Evolutionary conservation across 2,113 vertebrate species (phyloP).

Genomic region (Pongo abelii): DNA sequence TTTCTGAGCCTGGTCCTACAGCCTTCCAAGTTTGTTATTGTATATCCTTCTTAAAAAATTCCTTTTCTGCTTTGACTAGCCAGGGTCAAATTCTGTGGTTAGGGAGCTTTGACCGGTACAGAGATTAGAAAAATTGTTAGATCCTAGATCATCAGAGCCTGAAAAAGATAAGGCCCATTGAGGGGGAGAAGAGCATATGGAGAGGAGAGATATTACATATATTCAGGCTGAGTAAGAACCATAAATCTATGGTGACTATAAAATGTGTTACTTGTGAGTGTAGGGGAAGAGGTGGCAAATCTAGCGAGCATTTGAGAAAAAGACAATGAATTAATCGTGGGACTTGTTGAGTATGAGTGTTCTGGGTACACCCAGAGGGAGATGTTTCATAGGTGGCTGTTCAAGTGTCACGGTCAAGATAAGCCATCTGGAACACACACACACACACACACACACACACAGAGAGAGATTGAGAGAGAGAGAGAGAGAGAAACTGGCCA

Average conservation of each 20-base stretch:
- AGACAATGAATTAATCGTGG: not conserved
- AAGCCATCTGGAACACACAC: not conserved
- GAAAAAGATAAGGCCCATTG: not conserved
- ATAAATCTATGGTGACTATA: not conserved
- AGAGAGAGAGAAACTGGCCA: not conserved
- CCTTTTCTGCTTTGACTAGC: not conserved
- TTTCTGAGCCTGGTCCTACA: not conserved
- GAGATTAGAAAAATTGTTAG: not conserved
- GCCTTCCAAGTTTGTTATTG: not conserved
- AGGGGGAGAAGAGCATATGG: not conserved
- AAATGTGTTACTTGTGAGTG: not conserved
- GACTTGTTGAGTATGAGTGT: not conserved
- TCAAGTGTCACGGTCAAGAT: not conserved
- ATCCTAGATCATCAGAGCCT: not conserved
- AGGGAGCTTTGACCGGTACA: not conserved
- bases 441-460: too few species aligned
- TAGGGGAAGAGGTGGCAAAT: not conserved
- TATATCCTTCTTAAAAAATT: not conserved
- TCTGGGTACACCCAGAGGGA: not conserved
- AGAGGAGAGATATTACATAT: not conserved
- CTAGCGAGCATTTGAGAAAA: not conserved
- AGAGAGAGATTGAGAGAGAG: not conserved
- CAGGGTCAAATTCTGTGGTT: not conserved
- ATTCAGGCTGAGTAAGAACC: not conserved
- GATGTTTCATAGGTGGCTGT: not conserved